These are phyloP conservation scores for Falco biarmicus DNA, from an alignment of 2,797 vertebrate genomes.

Conservation along the genomic window DNA sequence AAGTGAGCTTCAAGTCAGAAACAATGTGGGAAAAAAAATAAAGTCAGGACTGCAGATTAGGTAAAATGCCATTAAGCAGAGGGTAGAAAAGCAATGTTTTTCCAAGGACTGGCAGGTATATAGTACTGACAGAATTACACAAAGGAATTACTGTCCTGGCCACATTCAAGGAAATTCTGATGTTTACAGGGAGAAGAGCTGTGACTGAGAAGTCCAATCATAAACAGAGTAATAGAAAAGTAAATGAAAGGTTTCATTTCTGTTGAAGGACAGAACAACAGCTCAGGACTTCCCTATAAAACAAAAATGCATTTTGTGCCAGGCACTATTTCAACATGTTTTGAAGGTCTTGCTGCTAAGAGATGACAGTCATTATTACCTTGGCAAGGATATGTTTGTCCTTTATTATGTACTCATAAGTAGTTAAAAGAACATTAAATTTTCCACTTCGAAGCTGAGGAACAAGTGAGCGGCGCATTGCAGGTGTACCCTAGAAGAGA, in stretches of 20 bases:
- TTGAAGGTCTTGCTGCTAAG: background rate
- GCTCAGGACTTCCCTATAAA: background rate
- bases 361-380: slow-evolving; percentile 75
- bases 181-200: background rate
- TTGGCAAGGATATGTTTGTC: slow-evolving; percentile 99
- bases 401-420: slow-evolving; percentile 98
- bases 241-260: background rate
- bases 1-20: background rate
- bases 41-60: background rate
- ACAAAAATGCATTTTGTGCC: background rate
- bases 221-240: background rate
- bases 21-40: background rate
- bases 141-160: slow-evolving; percentile 23
- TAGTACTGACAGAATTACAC: background rate
- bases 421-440: slow-evolving; percentile 96
- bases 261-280: background rate
- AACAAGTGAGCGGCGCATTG: slow-evolving; percentile 90
- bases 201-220: background rate
- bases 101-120: background rate
- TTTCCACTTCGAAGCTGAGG: slow-evolving; percentile 95
- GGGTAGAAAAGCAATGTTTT: background rate
- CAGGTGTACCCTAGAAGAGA: slow-evolving; percentile 88
- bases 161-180: background rate
- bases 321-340: background rate
- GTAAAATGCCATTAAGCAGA: background rate